Evolutionary conservation across 2,113 vertebrate genomes (phyloP).

Genomic region (Nansenia antarctica): DNA sequence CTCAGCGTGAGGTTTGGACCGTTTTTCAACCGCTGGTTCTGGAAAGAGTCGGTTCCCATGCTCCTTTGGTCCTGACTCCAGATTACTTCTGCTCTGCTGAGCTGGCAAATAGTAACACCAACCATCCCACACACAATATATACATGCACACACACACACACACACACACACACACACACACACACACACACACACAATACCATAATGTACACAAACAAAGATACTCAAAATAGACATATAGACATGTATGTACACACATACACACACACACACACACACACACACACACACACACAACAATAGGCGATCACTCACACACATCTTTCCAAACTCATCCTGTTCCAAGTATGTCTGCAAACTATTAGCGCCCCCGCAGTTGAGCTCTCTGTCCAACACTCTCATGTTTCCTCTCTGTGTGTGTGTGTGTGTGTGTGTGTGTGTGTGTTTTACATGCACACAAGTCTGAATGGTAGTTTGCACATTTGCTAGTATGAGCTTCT

Average conservation of each 20-base stretch:
- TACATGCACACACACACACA: slow-evolving; percentile 16
- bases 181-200: neutral
- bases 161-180: neutral
- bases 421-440: slow-evolving; percentile 24
- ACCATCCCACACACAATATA: slow-evolving; percentile 11
- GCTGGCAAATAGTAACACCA: neutral
- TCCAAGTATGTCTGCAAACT: slow-evolving; percentile 49
- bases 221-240: neutral
- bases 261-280: neutral
- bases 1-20: slow-evolving; percentile 39
- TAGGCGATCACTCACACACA: slow-evolving; percentile 39
- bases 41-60: slow-evolving; percentile 42
- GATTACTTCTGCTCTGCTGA: slow-evolving; percentile 27
- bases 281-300: slow-evolving; percentile 25
- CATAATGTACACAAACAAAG: too few relatives aligned
- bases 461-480: neutral
- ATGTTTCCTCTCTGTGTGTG: slow-evolving; percentile 37
- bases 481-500: slow-evolving; percentile 23
- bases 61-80: slow-evolving; percentile 29
- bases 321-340: slow-evolving; percentile 38
- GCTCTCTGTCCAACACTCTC: slow-evolving; percentile 45
- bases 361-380: slow-evolving; percentile 47
- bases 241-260: neutral
- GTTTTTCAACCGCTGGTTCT: neutral
- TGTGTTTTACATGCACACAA: neutral